These are phyloP conservation scores for Ostrea denselamellosa DNA, from an alignment of 1,140 invertebrate genomes.

Conservation along the genomic window DNA sequence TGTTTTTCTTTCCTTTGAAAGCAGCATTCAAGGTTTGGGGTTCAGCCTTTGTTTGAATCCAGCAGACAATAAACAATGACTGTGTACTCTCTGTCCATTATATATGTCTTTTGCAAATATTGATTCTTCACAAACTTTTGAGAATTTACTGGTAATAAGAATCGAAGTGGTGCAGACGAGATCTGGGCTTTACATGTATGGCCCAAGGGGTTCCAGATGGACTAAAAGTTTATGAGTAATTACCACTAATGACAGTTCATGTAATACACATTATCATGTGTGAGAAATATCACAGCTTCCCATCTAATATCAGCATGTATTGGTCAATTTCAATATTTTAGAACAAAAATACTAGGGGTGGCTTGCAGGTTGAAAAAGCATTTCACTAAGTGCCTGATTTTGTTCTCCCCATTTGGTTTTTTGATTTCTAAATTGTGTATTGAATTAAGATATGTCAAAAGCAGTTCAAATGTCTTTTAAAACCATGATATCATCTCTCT, in stretches of 20 bases:
- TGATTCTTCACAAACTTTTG: slow-evolving; percentile 39
- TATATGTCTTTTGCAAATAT: slow-evolving; percentile 28
- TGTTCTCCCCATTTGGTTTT: slow-evolving; percentile 7
- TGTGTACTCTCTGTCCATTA: background rate
- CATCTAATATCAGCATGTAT: background rate
- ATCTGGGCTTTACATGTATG: slow-evolving; percentile 1
- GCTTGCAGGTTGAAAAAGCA: background rate
- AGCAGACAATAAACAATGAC: background rate
- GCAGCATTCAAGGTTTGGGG: background rate
- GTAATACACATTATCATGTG: slow-evolving; percentile 1
- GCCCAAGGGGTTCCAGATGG: slow-evolving; percentile 5
- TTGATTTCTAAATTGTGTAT: slow-evolving; percentile 28
- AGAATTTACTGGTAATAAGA: slow-evolving; percentile 21
- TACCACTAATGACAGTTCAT: background rate
- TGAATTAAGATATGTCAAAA: slow-evolving; percentile 40
- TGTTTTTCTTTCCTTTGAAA: slow-evolving; percentile 21
- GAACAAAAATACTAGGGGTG: background rate
- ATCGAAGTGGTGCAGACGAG: background rate
- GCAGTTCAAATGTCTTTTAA: slow-evolving; percentile 31
- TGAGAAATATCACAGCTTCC: background rate
- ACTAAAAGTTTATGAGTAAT: background rate
- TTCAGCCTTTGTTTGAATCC: background rate
- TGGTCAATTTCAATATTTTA: too few relatives aligned
- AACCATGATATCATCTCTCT: slow-evolving; percentile 32
- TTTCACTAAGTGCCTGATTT: background rate